A percentile compares a stretch with the other conserved stretches of the same genome.
Conservation (phyloP, 2,797 vertebrate genomes). For the Crenuchus spilurus region DNA sequence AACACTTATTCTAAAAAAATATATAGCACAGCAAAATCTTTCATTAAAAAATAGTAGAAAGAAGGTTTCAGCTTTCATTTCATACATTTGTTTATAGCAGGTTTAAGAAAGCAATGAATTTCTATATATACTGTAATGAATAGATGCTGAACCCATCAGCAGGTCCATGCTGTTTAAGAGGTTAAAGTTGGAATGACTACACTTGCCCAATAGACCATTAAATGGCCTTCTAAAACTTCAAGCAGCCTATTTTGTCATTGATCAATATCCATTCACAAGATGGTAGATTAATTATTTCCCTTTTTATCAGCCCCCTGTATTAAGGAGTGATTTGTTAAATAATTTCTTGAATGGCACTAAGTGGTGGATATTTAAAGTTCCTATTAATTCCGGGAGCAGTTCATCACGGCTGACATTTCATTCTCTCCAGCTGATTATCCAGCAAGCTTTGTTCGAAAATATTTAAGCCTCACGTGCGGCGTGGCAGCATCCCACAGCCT, state of each 20-base stretch:
- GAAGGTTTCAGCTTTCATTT: no score
- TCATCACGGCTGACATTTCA: slow-evolving; percentile 53
- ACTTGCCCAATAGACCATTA: no score
- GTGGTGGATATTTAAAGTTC: slow-evolving; percentile 52
- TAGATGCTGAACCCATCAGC: no score
- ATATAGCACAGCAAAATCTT: no score
- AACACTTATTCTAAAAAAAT: no score
- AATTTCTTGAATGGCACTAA: slow-evolving; percentile 48
- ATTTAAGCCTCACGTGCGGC: slow-evolving; percentile 27
- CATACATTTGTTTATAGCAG: no score
- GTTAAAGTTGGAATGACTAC: no score
- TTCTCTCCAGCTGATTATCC: slow-evolving; percentile 49
- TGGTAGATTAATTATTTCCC: slow-evolving; percentile 39
- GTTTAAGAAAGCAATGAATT: no score
- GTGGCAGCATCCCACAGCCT: slow-evolving; percentile 20
- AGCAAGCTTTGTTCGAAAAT: slow-evolving; percentile 40
- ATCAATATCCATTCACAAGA: slow-evolving; percentile 30
- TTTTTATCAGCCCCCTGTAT: slow-evolving; percentile 37
- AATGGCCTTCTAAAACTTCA: neutral
- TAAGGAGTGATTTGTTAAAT: slow-evolving; percentile 46
- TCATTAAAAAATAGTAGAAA: no score
- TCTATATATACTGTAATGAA: no score
- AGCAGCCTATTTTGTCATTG: slow-evolving; percentile 37
- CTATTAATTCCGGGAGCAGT: slow-evolving; percentile 50
- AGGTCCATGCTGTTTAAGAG: no score